Evolutionary conservation across 2,888 invertebrate genomes (phyloP), one percentile per base, ranked within the genome.

Genomic region (Selenia dentaria): DNA sequence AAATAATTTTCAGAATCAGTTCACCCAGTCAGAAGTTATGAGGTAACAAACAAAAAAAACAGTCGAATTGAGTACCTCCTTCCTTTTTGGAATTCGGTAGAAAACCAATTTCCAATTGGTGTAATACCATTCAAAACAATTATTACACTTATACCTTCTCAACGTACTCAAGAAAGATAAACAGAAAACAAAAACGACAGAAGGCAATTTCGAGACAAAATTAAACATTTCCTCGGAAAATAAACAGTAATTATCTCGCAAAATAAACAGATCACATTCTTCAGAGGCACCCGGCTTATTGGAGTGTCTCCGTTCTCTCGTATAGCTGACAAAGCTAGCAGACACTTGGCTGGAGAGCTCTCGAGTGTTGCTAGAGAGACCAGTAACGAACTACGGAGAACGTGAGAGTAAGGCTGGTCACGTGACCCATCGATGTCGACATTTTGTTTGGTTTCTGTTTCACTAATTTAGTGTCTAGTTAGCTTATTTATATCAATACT

Each of bases 241-340:
- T 11, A 12, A 27, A 11, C 36, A 25, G 20, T 26, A 33, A 33
- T 33, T 24, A 43, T 12, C 9, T 24, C 6, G 11, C 10, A 28
- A 12, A 33, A 38, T 27, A 37, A 26, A 33, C 44, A 37, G 27
- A 44, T 28, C 32, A 13, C 22, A 36, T 18, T 18, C 9, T 31
- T n/a, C 6, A 42, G 47, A 54, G 54, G 54, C 33, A 42, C 51
- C 40, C 38, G 32, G 61, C 49, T 45, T 55, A 58, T 61, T 52
- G 48, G 46, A 54, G 47, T 48, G 46, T 37, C 51, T 40, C 16
- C 24, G 20, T 55, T 57, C 56, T 49, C 33, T 3, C 49, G 51
- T 62, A 62, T 39, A 62, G 67, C 66, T 66, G 66, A 66, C 66
- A 62, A 64, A 64, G 66, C 60, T 28, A 36, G 56, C 56, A 39